These are phyloP conservation scores for Nomada fabriciana DNA, from an alignment of 2,888 invertebrate species.

Conservation along the genomic window DNA sequence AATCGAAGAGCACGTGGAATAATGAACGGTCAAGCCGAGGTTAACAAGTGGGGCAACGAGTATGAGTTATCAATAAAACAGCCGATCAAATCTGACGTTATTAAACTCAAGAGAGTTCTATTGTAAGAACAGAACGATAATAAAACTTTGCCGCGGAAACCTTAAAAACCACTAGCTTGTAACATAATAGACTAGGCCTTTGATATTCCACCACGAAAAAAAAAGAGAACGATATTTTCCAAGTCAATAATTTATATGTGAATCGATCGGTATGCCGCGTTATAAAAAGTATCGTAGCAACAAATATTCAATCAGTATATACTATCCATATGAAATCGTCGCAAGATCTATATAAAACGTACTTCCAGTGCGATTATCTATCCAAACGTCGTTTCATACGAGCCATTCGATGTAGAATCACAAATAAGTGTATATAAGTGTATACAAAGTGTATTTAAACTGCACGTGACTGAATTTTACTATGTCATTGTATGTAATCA, in stretches of 20 bases:
- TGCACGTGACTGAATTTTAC: background rate
- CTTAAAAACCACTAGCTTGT: background rate
- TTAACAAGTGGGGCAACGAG: background rate
- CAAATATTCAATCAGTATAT: background rate
- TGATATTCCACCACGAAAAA: background rate
- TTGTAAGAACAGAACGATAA: background rate
- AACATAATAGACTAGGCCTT: background rate
- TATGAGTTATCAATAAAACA: background rate
- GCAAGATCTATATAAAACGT: no score
- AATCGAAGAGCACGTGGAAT: background rate
- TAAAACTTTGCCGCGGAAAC: background rate
- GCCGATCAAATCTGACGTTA: no score
- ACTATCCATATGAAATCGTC: background rate
- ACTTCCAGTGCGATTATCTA: background rate
- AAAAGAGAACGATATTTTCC: background rate
- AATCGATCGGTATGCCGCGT: background rate
- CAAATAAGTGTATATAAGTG: background rate
- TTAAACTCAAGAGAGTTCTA: background rate
- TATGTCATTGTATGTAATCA: background rate
- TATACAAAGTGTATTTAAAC: background rate
- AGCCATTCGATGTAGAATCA: background rate
- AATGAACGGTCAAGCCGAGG: background rate
- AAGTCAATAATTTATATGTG: constrained; percentile 3
- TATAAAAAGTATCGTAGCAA: background rate
- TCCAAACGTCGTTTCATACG: constrained; percentile 3